Evolutionary conservation across 2,113 vertebrate genomes (phyloP).

Genomic region (Blennius ocellaris): DNA sequence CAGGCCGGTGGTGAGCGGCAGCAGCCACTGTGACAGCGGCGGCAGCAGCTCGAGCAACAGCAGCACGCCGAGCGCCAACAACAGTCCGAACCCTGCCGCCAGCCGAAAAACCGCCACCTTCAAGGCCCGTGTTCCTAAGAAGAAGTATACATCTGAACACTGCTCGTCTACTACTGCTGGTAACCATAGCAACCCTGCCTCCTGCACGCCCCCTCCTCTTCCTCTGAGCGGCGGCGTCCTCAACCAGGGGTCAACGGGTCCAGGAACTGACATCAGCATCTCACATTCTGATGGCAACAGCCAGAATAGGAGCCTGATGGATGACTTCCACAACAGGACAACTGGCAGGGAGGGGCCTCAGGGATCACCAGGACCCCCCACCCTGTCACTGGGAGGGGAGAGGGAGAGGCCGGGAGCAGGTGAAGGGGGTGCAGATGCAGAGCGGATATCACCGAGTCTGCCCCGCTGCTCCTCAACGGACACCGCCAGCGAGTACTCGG

Average conservation of each 20-base stretch:
- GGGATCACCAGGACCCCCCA: conserved; percentile 68
- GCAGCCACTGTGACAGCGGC: conserved; percentile 64
- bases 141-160: conserved; percentile 91
- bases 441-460: conserved; percentile 67
- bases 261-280: conserved; percentile 50
- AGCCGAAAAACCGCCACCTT: conserved; percentile 93
- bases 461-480: conserved; percentile 91
- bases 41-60: conserved; percentile 80
- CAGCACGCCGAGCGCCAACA: conserved; percentile 80
- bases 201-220: conserved; percentile 65
- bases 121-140: conserved; percentile 90
- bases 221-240: conserved; percentile 41
- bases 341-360: conserved; percentile 35
- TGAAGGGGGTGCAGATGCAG: conserved; percentile 54
- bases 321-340: conserved; percentile 49
- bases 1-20: conserved; percentile 54
- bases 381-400: conserved; percentile 58
- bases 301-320: conserved; percentile 58
- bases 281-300: conserved; percentile 37
- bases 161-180: conserved; percentile 64
- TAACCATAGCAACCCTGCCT: conserved; percentile 72
- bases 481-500: conserved; percentile 92
- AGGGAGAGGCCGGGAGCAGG: conserved; percentile 52
- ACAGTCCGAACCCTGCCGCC: conserved; percentile 83
- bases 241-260: conserved; percentile 49